phyloP scores from a whole-genome alignment of 2,113 vertebrate genomes.

The Seriola quinqueradiata region DNA sequence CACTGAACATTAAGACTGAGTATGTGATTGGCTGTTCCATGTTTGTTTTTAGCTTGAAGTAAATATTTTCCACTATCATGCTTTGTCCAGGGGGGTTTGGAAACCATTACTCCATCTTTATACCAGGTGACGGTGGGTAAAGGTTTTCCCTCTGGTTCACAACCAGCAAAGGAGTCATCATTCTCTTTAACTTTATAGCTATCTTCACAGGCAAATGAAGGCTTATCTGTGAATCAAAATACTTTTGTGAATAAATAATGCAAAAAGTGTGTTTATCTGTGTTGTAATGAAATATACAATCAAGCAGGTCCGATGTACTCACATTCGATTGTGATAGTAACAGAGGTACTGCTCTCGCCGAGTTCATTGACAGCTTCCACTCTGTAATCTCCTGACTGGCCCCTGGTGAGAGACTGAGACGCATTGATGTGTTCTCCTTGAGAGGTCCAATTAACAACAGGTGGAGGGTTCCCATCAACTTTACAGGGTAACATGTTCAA shows the following conservation, averaged over 20 bases:
- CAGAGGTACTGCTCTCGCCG: fast-evolving
- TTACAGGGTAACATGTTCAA: slow-evolving; percentile 24
- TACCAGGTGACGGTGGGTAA: slow-evolving; percentile 18
- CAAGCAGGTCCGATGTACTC: slow-evolving; percentile 36
- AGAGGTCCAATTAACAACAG: slow-evolving; percentile 57
- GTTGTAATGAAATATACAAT: neutral
- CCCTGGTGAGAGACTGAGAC: slow-evolving; percentile 28
- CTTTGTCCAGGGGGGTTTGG: neutral
- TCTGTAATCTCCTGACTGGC: slow-evolving; percentile 53
- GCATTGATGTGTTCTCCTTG: neutral
- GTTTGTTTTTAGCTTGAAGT: slow-evolving; percentile 53
- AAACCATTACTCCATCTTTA: slow-evolving; percentile 5
- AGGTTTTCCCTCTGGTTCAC: slow-evolving; percentile 58
- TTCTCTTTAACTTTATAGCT: slow-evolving; percentile 7
- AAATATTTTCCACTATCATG: slow-evolving; percentile 52
- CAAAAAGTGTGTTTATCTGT: neutral
- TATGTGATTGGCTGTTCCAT: slow-evolving; percentile 27
- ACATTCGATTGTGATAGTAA: slow-evolving; percentile 71
- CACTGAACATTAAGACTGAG: slow-evolving; percentile 57
- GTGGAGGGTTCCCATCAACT: slow-evolving; percentile 61
- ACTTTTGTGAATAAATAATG: slow-evolving; percentile 6
- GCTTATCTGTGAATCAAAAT: slow-evolving; percentile 52
- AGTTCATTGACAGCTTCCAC: neutral
- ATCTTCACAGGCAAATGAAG: slow-evolving; percentile 41
- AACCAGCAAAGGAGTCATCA: neutral